Evolutionary conservation across 1,140 invertebrate genomes (phyloP), one percentile per base, ranked within the genome.

Genomic region (Halesus radiatus): DNA sequence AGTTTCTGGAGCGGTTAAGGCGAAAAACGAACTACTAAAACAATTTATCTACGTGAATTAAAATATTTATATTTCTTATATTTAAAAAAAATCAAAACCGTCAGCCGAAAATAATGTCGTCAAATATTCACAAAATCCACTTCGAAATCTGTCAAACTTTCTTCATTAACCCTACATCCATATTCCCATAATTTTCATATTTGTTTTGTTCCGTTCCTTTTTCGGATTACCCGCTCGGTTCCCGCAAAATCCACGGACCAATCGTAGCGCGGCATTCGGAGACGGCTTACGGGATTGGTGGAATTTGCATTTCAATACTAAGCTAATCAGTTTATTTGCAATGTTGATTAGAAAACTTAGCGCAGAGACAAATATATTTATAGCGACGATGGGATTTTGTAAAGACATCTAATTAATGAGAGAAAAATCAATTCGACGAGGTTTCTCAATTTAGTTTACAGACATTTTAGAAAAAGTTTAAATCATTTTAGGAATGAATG

Each of bases 271-370:
- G 52, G 3, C 26, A 58, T 58, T 60, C 15, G 54, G 53, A 75
- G 68, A 53, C 18, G 68, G 68, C 50, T 22, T 13, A 50, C 18
- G 8, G 16, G 50, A 53, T 50, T 72, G 68, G 68, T 8, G 15
- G n/a, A 72, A 72, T 72, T 72, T 52, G 68, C 32, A 70, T 72
- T 18, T 37, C 37, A 23, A 72, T 45, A n/a, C 68, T 6, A 16
- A 53, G 7, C 68, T 23, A 45, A 52, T 22, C 18, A 32, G 32
- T 15, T 15, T 15, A 72, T 72, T 72, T 52, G 45, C 68, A 52
- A 72, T 72, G 32, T 53, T 37, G 18, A 72, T 72, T 72, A 72
- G 18, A 16, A 29, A 66, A 64, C 29, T 64, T 22, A 29, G 60
- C 29, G 10, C 56, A 60, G 56, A 23, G 16, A n/a, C n/a, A 20